Base-by-base conservation (phyloP, 2,888 invertebrate species). In the Pocota personata region DNA sequence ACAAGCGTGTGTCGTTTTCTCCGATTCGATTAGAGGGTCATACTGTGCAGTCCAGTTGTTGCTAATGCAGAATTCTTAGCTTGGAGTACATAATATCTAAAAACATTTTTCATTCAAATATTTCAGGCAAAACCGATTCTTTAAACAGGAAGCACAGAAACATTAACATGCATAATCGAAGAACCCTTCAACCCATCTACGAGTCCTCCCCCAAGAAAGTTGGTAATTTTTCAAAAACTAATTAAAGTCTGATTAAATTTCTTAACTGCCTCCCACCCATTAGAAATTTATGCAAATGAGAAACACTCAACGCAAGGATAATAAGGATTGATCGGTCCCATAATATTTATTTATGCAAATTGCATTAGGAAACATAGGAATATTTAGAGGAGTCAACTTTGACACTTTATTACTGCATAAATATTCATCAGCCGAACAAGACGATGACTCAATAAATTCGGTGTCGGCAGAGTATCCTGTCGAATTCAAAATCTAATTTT, bases 291-390 rank as follows among this genome's bases (percentile, higher is more conserved):
- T 86, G 84, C 43, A 71, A 75, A 86, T 76, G 48, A 43, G 27
- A 62, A 30, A 52, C 62, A 69, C 64, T 48, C 62, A 43, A 30
- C 64, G 27, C 43, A 48, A 35, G 37, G 66, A 60, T 75, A 76
- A 64, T 69, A 69, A 76, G 80, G 71, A 84, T 84, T 80, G 84
- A 84, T 84, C 80, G 84, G 64, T 58, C 40, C 60, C 69, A 46
- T 43, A 71, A 64, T 86, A 82, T 86, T 86, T 82, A 86, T 86
- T 77, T 86, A 86, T 86, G 82, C 72, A 86, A 82, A 86, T 86
- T 86, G 72, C 82, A 82, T 86, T 82, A 62, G 76, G 55, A 72
- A 77, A 67, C 82, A 86, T 82, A 66, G 82, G 72, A 37, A 62
- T 57, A 35, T 30, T 72, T 57, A 37, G 60, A 79, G 76, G 71